Conservation (phyloP, 2,888 invertebrate species). For the Disparrhopalites patrizii region DNA sequence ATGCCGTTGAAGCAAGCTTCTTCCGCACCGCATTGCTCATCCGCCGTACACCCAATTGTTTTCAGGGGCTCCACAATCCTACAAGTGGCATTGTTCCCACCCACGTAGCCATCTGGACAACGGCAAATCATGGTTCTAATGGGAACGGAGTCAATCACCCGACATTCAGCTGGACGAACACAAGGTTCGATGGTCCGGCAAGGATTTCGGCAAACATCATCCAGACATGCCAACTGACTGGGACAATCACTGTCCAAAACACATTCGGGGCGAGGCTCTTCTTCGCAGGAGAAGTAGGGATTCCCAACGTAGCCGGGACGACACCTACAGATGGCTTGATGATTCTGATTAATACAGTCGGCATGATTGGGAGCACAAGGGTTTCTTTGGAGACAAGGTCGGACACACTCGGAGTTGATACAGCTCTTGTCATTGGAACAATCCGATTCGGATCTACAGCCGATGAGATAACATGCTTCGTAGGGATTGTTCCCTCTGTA, state of each 20-base stretch:
- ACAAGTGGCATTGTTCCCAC: slow-evolving; percentile 73
- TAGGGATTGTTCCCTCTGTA: slow-evolving; percentile 71
- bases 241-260: slow-evolving; percentile 71
- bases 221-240: slow-evolving; percentile 71
- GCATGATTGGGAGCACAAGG: slow-evolving; percentile 50
- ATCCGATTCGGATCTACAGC: slow-evolving; percentile 51
- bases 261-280: slow-evolving; percentile 60
- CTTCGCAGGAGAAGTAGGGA: slow-evolving; percentile 46
- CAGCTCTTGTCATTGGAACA: slow-evolving; percentile 52
- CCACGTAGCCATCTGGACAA: slow-evolving; percentile 79
- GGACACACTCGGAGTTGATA: slow-evolving; percentile 49
- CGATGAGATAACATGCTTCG: slow-evolving; percentile 51
- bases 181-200: slow-evolving; percentile 75
- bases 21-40: slow-evolving; percentile 70
- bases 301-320: slow-evolving; percentile 49
- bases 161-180: slow-evolving; percentile 70
- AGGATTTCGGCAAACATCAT: slow-evolving; percentile 76
- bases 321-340: slow-evolving; percentile 50
- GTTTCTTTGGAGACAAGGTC: slow-evolving; percentile 50
- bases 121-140: slow-evolving; percentile 85
- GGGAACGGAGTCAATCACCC: slow-evolving; percentile 76
- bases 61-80: slow-evolving; percentile 56
- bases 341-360: slow-evolving; percentile 50
- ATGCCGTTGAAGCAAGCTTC: slow-evolving; percentile 82
- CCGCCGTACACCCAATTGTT: slow-evolving; percentile 68